Evolutionary conservation across 2,113 vertebrate species (phyloP).

Genomic region (Corynorhinus townsendii): DNA sequence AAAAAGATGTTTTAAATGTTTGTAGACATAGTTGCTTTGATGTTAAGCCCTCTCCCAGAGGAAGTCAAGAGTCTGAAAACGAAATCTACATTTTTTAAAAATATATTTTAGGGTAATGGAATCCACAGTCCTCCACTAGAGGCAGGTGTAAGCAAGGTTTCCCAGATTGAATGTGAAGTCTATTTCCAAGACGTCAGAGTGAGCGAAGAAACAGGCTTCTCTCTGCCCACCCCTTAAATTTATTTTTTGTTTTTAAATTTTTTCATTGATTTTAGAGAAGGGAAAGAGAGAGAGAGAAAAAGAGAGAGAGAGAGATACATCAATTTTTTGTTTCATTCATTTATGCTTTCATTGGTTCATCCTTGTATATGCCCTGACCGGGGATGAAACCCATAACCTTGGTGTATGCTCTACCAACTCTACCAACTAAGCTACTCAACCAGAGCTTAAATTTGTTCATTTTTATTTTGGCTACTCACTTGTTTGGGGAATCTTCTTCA

Average conservation of each 20-base stretch:
- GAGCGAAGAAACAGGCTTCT: constrained; percentile 36
- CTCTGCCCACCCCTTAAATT: not conserved
- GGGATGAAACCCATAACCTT: not conserved
- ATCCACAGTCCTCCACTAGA: constrained; percentile 33
- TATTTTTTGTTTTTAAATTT: not conserved
- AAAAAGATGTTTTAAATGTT: constrained; percentile 73
- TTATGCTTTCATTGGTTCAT: not conserved
- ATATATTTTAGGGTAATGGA: constrained; percentile 58
- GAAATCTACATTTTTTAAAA: constrained; percentile 48
- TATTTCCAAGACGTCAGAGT: not conserved
- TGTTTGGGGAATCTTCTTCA: constrained; percentile 46
- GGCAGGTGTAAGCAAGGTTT: constrained; percentile 45
- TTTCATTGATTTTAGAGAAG: not conserved
- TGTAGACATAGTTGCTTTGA: constrained; percentile 75
- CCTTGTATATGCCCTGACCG: not conserved
- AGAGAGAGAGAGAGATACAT: not conserved
- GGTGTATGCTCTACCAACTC: not conserved
- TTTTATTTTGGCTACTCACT: constrained; percentile 50
- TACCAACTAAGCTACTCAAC: not conserved
- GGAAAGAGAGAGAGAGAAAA: too few relatives aligned
- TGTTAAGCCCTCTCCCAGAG: constrained; percentile 68
- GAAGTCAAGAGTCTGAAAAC: constrained; percentile 66
- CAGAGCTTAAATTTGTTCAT: constrained; percentile 46
- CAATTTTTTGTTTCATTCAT: not conserved
- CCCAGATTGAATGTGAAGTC: not conserved